Conservation (phyloP, 1,140 invertebrate species). For the Cydia strobilella region DNA sequence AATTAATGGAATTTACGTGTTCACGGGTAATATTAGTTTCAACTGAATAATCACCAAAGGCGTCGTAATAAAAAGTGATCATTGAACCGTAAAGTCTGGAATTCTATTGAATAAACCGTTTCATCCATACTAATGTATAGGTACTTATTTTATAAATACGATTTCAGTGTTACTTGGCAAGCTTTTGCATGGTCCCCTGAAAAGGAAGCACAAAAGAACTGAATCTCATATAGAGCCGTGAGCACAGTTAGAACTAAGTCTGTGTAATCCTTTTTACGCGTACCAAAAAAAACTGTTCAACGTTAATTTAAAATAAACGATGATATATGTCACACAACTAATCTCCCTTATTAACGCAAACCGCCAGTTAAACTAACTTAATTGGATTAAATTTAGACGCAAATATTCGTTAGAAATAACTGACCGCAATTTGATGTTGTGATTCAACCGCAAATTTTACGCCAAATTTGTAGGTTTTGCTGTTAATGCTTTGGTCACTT, state of each 20-base stretch:
- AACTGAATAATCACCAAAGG: conserved; percentile 11
- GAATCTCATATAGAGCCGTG: not conserved
- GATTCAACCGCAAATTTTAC: conserved; percentile 6
- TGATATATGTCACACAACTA: conserved; percentile 19
- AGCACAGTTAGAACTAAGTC: not conserved
- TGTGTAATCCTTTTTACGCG: not conserved
- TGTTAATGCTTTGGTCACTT: not conserved
- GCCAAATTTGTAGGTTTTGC: conserved; percentile 4
- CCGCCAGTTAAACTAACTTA: conserved; percentile 28
- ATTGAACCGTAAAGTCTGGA: not conserved
- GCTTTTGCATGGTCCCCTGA: too few species aligned
- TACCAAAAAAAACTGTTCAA: not conserved
- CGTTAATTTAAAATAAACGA: conserved; percentile 21
- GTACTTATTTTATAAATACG: too few species aligned
- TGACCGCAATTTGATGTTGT: conserved; percentile 20
- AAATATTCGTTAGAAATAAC: conserved; percentile 22
- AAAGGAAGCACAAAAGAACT: too few species aligned
- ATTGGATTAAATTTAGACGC: conserved; percentile 24
- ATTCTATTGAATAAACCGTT: not conserved
- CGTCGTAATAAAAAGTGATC: not conserved
- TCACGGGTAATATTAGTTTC: conserved; percentile 5
- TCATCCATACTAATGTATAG: not conserved
- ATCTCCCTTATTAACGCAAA: conserved; percentile 22
- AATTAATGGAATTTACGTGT: not conserved
- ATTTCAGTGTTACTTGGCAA: too few species aligned